Conservation (phyloP, 2,113 vertebrate species). For the Forbesichthys agassizii region DNA sequence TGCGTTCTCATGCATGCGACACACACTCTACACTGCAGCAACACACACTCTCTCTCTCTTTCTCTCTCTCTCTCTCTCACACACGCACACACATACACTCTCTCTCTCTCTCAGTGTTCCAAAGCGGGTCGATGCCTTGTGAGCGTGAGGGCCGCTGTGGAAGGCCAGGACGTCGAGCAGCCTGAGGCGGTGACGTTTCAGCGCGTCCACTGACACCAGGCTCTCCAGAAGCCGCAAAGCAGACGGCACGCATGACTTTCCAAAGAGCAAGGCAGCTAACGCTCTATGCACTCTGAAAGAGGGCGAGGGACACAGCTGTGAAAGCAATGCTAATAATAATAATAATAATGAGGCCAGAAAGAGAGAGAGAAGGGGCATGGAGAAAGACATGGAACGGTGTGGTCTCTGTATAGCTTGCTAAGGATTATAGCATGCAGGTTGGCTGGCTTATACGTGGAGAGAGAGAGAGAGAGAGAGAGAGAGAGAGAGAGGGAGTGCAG, state of each 20-base stretch:
- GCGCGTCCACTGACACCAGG: slow-evolving; percentile 47
- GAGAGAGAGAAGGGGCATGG: slow-evolving; percentile 39
- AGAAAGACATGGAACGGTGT: slow-evolving; percentile 29
- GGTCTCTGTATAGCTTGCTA: slow-evolving; percentile 58
- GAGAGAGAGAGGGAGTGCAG: background rate
- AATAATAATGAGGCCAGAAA: background rate
- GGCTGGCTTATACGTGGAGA: slow-evolving; percentile 44
- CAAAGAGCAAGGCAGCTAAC: slow-evolving; percentile 52
- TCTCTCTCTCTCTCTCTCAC: slow-evolving; percentile 18
- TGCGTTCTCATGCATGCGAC: slow-evolving; percentile 30
- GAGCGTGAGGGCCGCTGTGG: slow-evolving; percentile 20
- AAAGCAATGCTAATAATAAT: slow-evolving; percentile 78
- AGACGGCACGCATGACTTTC: slow-evolving; percentile 57
- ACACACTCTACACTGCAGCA: slow-evolving; percentile 11
- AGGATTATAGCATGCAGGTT: slow-evolving; percentile 67
- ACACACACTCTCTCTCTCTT: slow-evolving; percentile 47
- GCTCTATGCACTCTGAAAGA: slow-evolving; percentile 40
- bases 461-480: slow-evolving; percentile 38
- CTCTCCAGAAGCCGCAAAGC: slow-evolving; percentile 68
- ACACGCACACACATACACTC: slow-evolving; percentile 25
- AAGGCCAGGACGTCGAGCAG: background rate
- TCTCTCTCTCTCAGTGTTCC: slow-evolving; percentile 29
- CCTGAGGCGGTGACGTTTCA: slow-evolving; percentile 38
- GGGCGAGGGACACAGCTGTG: slow-evolving; percentile 62
- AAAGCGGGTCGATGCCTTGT: slow-evolving; percentile 22